These are phyloP conservation scores for Avahi laniger DNA, from an alignment of 2,797 vertebrate genomes.

Conservation along the genomic window DNA sequence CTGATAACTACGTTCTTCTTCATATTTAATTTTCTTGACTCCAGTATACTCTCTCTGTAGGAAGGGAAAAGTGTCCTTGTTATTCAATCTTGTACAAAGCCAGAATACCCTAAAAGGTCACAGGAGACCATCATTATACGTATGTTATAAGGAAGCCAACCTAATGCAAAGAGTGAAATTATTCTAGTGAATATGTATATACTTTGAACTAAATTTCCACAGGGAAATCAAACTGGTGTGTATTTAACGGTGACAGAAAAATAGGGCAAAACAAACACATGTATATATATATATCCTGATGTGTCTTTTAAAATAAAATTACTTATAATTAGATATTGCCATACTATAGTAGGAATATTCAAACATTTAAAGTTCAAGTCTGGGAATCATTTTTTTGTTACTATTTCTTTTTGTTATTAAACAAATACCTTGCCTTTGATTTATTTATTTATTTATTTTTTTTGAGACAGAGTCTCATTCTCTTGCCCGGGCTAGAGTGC, in stretches of 20 bases:
- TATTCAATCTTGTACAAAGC: background rate
- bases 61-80: background rate
- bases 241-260: background rate
- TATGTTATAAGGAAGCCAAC: background rate
- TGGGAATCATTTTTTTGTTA: background rate
- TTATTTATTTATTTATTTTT: too few species aligned
- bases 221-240: background rate
- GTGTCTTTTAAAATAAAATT: background rate
- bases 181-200: background rate
- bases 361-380: background rate
- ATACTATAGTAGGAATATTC: background rate
- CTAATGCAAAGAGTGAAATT: background rate
- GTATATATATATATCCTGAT: background rate
- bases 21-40: background rate
- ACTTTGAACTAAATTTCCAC: background rate
- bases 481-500: too few species aligned
- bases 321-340: background rate
- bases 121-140: background rate
- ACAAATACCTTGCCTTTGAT: background rate
- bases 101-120: background rate
- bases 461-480: too few species aligned
- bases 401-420: background rate
- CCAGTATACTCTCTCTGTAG: background rate
- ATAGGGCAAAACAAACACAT: background rate
- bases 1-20: background rate